A percentile compares a stretch with the other conserved stretches of the same genome.
Conservation (phyloP, 2,113 vertebrate genomes). For the Polypterus bichir region DNA sequence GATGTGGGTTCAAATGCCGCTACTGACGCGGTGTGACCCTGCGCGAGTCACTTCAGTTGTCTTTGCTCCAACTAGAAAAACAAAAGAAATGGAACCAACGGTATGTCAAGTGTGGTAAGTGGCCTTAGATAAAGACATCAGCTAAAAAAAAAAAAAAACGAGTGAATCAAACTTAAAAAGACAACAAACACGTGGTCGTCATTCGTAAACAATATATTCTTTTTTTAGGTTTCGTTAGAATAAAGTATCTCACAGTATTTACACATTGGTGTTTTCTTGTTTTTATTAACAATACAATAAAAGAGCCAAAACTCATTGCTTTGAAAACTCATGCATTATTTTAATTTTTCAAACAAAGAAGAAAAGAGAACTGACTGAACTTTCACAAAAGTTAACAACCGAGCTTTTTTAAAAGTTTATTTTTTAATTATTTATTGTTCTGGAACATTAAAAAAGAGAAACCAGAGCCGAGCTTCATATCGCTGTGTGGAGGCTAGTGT, state of each 20-base stretch:
- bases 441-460: not conserved
- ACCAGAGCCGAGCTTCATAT: not conserved
- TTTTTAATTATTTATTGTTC: not conserved
- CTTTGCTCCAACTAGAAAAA: no score
- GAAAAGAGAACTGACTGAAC: not conserved
- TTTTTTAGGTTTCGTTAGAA: conserved; percentile 17
- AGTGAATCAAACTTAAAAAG: not conserved
- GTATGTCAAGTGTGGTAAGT: not conserved
- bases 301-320: conserved; percentile 17
- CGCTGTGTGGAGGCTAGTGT: conserved; percentile 1
- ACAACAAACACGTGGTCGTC: not conserved
- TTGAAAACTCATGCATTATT: conserved; percentile 13
- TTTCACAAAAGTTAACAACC: not conserved
- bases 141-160: not conserved
- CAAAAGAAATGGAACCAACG: not conserved
- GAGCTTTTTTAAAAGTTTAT: not conserved
- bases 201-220: conserved; percentile 24
- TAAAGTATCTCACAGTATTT: conserved; percentile 20
- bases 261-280: conserved; percentile 11
- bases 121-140: not conserved
- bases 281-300: conserved; percentile 4
- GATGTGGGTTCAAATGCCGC: no score
- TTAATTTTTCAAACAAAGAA: not conserved
- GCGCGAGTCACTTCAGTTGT: no score
- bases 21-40: no score